Evolutionary conservation across 1,140 invertebrate genomes (phyloP), one percentile per base, ranked within the genome.

Genomic region (Penaeus japonicus): DNA sequence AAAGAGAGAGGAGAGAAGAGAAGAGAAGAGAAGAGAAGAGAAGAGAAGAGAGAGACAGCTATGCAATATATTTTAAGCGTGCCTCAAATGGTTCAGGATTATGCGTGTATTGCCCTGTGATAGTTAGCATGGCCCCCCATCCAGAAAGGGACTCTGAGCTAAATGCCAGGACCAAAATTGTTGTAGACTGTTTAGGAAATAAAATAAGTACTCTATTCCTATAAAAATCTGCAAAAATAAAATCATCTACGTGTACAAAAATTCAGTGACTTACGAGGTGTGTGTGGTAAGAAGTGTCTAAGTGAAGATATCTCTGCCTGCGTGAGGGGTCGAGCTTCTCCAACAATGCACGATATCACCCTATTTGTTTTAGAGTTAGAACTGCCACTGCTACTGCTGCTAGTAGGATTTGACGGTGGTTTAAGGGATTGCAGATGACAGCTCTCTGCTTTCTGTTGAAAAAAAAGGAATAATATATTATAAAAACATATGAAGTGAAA

Each of bases 321-420:
- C 20, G 84, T 86, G 15, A 86, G 77, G 22, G 84, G 75, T 22
- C 84, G 84, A 39, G 77, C 77, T 39, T 86, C 84, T 27, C 84
- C 84, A 39, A 86, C 84, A 30, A 86, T 78, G 27, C 84, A 86
- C 4, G 84, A 79, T 27, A 86, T 86, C 32, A 86, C 70, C 22
- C 84, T 75, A 86, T 79, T 86, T 4, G 55, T 57, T 65, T 30
- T 86, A 55, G 39, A 79, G 57, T 57, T 79, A 3, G 54, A 47
- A 35, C 39, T 75, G 22, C n/a, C 27, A 32, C 54, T 78, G 10
- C 53, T 78, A 12, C 24, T 47, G 24, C 54, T 80, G 57, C 32
- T 62, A 20, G 15, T 79, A 5, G 7, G 20, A 39, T 18, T 77
- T 39, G 30, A 27, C 18, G 30, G 27, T 77, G 73, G n/a, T 27